Conservation (phyloP, 2,797 vertebrate genomes). For the Spheniscus humboldti region DNA sequence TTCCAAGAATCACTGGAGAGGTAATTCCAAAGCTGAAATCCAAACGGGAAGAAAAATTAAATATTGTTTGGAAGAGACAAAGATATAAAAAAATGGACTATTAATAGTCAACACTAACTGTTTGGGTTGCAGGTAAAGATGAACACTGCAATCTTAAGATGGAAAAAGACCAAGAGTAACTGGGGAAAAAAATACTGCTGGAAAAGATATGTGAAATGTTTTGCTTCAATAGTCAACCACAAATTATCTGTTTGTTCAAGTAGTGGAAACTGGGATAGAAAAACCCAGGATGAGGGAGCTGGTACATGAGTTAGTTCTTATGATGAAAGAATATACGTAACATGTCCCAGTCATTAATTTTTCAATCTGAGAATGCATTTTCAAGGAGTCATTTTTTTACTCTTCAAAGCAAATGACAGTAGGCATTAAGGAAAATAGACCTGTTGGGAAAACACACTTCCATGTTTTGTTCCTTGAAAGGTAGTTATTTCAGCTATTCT, state of each 20-base stretch:
- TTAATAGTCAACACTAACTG: neutral
- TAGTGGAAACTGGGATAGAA: neutral
- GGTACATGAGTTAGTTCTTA: neutral
- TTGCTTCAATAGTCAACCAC: neutral
- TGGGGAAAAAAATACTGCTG: neutral
- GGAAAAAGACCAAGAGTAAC: neutral
- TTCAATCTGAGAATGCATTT: neutral
- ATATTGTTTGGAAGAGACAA: neutral
- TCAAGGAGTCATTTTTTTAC: neutral
- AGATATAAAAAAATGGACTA: neutral
- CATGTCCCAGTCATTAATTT: neutral
- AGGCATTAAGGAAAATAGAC: constrained; percentile 1
- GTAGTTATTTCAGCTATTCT: neutral
- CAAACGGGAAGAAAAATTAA: neutral
- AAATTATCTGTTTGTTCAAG: neutral
- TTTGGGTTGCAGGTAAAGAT: neutral
- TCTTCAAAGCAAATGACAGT: neutral
- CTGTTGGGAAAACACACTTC: neutral
- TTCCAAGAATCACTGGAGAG: neutral
- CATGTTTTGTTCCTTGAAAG: neutral
- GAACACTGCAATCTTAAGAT: neutral
- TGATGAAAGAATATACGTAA: neutral
- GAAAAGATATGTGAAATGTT: neutral
- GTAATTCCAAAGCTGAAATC: neutral
- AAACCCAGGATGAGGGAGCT: neutral